Base-by-base conservation (phyloP, 2,113 vertebrate species). In the Sardina pilchardus region DNA sequence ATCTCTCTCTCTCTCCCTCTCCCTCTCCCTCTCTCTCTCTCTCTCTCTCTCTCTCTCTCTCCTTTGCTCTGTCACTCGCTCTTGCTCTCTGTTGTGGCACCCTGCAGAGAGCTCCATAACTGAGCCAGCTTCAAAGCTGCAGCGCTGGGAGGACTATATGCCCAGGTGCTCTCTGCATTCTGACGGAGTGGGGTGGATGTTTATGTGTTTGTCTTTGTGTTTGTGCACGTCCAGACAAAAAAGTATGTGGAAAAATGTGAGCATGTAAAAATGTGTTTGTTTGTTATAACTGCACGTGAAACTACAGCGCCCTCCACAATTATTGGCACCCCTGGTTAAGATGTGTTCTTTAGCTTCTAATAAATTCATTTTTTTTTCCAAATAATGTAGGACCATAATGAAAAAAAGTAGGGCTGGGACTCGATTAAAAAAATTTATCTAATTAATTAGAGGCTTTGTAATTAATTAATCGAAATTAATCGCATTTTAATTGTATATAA, bases 81-180 rank as follows among this genome's bases (percentile, higher is more conserved):
- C 71, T 78, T 1, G 16, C 71, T 78, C 71, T 78, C 10, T 78
- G 71, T 78, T 78, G 71, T 39, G 26, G 71, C 71, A 34, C 71
- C 71, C 71, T 78, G 30, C 34, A 36, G 63, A 63, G 63, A 4
- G 10, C 71, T 78, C 71, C 71, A 78, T 78, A 34, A 34, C 71
- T 36, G 34, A 17, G 34, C 12, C 71, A 36, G 71, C 30, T 78
- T 78, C 71, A 78, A 78, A 78, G 63, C 63, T 16, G 26, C 26
- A 71, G 63, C 34, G 30, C 71, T 78, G 26, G 36, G 71, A 36
- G 71, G 71, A 34, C 10, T 78, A 36, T 26, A 78, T 78, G 71
- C 71, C 30, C 71, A 36, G 71, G 71, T 36, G 30, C 71, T 34
- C 71, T 34, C 71, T 78, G 71, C 26, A 78, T 78, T 78, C 71